Conservation (phyloP, 2,797 vertebrate genomes). For the Anas bahamensis region DNA sequence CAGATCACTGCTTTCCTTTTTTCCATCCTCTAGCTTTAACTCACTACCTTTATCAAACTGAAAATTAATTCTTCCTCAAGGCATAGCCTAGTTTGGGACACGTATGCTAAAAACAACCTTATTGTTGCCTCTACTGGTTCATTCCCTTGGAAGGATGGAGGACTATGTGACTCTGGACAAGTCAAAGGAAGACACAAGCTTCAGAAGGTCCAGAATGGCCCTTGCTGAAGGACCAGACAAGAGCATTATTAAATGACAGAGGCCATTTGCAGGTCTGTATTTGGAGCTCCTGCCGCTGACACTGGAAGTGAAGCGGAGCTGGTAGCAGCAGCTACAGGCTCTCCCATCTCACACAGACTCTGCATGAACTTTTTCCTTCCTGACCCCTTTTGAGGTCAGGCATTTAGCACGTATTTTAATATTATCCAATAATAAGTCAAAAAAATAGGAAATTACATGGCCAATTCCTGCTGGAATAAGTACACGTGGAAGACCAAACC, state of each 20-base stretch:
- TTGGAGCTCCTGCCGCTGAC: background rate
- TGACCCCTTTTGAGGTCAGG: background rate
- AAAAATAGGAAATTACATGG: background rate
- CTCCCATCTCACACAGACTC: fast-evolving
- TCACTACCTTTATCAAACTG: background rate
- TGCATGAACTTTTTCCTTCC: background rate
- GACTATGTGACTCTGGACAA: background rate
- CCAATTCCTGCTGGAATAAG: background rate
- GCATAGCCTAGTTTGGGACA: background rate
- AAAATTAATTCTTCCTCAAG: background rate
- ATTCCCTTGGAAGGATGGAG: background rate
- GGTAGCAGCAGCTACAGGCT: background rate
- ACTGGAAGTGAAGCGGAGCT: background rate
- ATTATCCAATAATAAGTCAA: background rate
- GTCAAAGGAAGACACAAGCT: background rate
- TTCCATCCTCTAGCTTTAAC: background rate
- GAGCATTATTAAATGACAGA: background rate
- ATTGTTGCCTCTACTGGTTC: background rate
- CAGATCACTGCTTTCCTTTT: background rate
- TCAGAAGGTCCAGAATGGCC: background rate
- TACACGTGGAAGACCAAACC: background rate
- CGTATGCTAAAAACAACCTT: background rate
- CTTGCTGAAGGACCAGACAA: background rate
- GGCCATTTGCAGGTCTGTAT: background rate
- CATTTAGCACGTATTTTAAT: background rate